Base-by-base conservation (phyloP, 1,140 invertebrate genomes). In the Ditylenchus dipsaci region DNA sequence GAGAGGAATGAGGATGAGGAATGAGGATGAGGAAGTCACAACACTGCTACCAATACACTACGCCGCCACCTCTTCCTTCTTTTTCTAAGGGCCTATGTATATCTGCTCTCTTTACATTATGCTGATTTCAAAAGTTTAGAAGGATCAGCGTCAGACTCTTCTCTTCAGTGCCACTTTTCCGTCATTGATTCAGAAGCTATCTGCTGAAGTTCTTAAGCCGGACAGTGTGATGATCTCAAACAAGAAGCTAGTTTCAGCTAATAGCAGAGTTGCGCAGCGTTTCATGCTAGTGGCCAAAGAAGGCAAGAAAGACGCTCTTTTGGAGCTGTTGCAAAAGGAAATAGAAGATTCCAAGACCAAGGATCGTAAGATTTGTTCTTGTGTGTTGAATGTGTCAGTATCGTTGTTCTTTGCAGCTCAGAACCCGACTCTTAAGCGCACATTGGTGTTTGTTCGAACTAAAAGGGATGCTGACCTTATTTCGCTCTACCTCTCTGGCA, bases 401-500 rank as follows among this genome's bases (percentile, higher is more conserved):
- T 23, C 9, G 53, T 9, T 5, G 53, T 13, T 65, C 17, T 13
- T 64, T 64, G 62, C 9, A 78, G 68, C 72, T 42, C 61, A 71
- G 13, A 57, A 62, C 27, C 58, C 69, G 79, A 82, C 83, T 15
- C 83, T 86, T 21, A 83, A 84, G 21, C 87, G 89, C 27, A 90
- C 89, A 0, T 84, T 97, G 11, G 89, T 96, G 0, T 97, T 96
- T 82, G 91, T 95, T 0, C 91, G 92, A 73, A 90, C 88, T 19
- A 94, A 95, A 79, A 88, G 90, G 58, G 90, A 88, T 43, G 91
- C 91, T 0, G 94, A 97, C 83, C 94, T 93, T 76, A 84, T 96
- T 1, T 92, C 91, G 0, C 87, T 88, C 0, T 88, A 87, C 68
- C 79, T 93, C 0, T 89, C 87, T 0, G 69, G 60, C 19, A 63